Evolutionary conservation across 2,888 invertebrate species (phyloP), one percentile per base, ranked within the genome.

Genomic region (Leptura quadrifasciata): DNA sequence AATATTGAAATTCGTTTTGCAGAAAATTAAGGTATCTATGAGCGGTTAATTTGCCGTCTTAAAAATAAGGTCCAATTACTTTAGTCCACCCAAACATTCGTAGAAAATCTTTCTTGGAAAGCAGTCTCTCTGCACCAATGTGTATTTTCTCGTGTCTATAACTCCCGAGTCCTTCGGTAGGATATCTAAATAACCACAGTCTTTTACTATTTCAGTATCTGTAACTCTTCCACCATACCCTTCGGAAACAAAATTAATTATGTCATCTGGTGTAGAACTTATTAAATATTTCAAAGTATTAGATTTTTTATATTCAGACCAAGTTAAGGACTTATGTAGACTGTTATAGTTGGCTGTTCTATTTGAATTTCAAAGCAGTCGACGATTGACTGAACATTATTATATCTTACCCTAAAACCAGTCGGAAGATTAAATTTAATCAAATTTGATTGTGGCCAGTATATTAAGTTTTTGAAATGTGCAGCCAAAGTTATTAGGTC

Each of bases 321-420:
- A 52, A 24, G 67, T 52, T n/a, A n/a, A n/a, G n/a, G n/a, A n/a
- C n/a, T n/a, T n/a, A n/a, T n/a, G n/a, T n/a, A n/a, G n/a, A n/a
- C 17, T 52, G 54, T 67, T n/a, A n/a, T 76, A 2, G 55, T 35
- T 12, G 76, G 67, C 20, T 74, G 39, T 64, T 76, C 65, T 21
- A 76, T 75, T 74, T 74, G 39, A 27, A 74, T 65, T 55, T 76
- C 76, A 2, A 76, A 47, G 18, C 72, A 72, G 64, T 74, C 55
- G 27, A 74, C 73, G 15, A 55, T 74, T 12, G 54, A 63, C 21
- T 63, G 35, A 5, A 73, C 67, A 73, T 73, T 63, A 57, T 12
- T 24, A 68, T 68, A 68, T 18, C 47, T 4, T 21, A 65, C 31
- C 17, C 52, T 52, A 52, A 52, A 52, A 52, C 52, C 52, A 52